These are phyloP conservation scores for Sitobion miscanthi DNA, from an alignment of 1,140 invertebrate species.

Conservation along the genomic window DNA sequence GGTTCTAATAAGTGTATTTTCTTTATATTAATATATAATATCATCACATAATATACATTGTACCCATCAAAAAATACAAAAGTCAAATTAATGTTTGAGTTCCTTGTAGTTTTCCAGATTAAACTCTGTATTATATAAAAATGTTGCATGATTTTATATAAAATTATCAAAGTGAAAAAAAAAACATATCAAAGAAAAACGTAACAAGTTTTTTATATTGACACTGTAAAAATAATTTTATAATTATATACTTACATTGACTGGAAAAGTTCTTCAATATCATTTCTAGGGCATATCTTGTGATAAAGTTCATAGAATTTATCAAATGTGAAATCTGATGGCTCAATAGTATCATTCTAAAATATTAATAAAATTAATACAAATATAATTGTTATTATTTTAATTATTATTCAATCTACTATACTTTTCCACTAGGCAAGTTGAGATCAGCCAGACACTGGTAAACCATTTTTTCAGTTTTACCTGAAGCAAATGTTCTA, in stretches of 20 bases:
- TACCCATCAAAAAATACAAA: too few relatives aligned
- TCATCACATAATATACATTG: too few relatives aligned
- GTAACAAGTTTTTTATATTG: not conserved
- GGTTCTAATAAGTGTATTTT: too few relatives aligned
- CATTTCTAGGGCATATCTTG: slow-evolving; percentile 98
- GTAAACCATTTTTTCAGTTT: slow-evolving; percentile 98
- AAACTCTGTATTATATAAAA: not conserved
- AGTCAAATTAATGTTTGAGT: too few relatives aligned
- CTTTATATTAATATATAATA: too few relatives aligned
- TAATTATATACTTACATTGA: slow-evolving; percentile 80
- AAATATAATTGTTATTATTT: not conserved
- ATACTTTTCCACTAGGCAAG: slow-evolving; percentile 92
- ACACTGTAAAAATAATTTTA: not conserved
- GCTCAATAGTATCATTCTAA: slow-evolving; percentile 92
- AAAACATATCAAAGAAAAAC: not conserved
- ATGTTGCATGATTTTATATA: not conserved
- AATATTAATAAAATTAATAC: slow-evolving; percentile 57
- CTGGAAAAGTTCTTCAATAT: slow-evolving; percentile 98
- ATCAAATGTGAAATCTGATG: slow-evolving; percentile 95
- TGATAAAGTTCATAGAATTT: slow-evolving; percentile 98
- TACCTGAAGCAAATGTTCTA: slow-evolving; percentile 96
- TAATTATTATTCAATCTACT: slow-evolving; percentile 13
- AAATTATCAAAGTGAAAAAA: not conserved
- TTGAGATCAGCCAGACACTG: slow-evolving; percentile 93
- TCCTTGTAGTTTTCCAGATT: not conserved